Evolutionary conservation across 1,140 invertebrate genomes (phyloP).

Genomic region (Ceratina japonica): DNA sequence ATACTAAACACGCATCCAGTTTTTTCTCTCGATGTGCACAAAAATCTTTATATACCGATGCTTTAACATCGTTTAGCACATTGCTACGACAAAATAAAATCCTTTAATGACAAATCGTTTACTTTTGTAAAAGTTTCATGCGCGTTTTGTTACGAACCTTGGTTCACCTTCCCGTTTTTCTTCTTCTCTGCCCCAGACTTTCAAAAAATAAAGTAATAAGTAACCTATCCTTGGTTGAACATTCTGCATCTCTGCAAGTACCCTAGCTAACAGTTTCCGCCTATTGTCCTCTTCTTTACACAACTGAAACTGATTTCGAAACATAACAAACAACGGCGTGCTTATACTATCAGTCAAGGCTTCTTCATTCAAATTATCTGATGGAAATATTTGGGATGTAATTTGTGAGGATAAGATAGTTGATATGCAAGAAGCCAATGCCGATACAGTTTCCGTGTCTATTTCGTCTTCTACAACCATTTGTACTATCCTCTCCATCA

Average conservation of each 20-base stretch:
- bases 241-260: constrained; percentile 87
- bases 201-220: constrained; percentile 91
- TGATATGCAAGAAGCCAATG: constrained; percentile 80
- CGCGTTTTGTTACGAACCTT: constrained; percentile 59
- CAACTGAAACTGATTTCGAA: constrained; percentile 86
- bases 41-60: constrained; percentile 91
- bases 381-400: constrained; percentile 78
- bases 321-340: constrained; percentile 89
- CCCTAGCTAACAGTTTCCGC: constrained; percentile 85
- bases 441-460: constrained; percentile 82
- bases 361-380: constrained; percentile 79
- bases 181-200: constrained; percentile 85
- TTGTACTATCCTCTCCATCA: constrained; percentile 86
- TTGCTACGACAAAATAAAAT: constrained; percentile 63
- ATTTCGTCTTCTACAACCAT: constrained; percentile 84
- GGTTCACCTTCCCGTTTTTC: constrained; percentile 81
- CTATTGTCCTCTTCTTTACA: constrained; percentile 89
- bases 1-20: constrained; percentile 86
- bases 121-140: neutral
- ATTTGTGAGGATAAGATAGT: constrained; percentile 80
- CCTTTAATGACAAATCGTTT: constrained; percentile 6
- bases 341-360: constrained; percentile 88
- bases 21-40: constrained; percentile 90
- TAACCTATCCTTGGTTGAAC: constrained; percentile 89
- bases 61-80: constrained; percentile 86